Evolutionary conservation across 2,797 vertebrate genomes (phyloP).

Genomic region (Lagocephalus sceleratus): DNA sequence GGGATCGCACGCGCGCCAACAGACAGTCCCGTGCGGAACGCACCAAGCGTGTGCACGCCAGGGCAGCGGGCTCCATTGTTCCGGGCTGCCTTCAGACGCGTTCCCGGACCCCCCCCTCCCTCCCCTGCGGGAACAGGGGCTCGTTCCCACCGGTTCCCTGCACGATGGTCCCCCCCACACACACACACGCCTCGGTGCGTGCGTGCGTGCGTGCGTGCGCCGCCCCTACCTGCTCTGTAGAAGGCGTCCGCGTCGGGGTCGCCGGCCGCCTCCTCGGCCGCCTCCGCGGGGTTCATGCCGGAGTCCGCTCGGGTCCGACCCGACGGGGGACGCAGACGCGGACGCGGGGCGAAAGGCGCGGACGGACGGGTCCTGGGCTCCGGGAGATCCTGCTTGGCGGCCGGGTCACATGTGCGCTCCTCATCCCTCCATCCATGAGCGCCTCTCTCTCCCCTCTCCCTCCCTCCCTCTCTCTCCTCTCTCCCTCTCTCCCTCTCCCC

Average conservation of each 20-base stretch:
- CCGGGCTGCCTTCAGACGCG: background rate
- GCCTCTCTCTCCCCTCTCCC: no score
- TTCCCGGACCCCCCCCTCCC: background rate
- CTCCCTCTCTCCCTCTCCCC: slow-evolving; percentile 24
- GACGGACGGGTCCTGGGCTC: slow-evolving; percentile 10
- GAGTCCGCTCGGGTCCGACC: slow-evolving; percentile 42
- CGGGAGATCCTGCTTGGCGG: slow-evolving; percentile 11
- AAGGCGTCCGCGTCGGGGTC: slow-evolving; percentile 84
- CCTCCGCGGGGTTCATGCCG: slow-evolving; percentile 69
- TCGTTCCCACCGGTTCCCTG: background rate
- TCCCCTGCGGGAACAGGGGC: background rate
- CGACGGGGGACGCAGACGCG: background rate
- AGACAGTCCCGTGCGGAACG: background rate
- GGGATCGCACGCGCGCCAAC: background rate
- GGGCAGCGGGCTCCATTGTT: background rate
- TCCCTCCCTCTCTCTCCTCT: no score
- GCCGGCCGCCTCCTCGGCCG: slow-evolving; percentile 85
- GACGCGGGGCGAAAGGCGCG: background rate
- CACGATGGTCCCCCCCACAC: background rate
- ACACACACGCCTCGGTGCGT: background rate
- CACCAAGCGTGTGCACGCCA: background rate
- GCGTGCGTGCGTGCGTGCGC: background rate
- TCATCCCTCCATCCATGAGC: slow-evolving; percentile 13
- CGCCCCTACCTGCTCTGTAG: slow-evolving; percentile 74
- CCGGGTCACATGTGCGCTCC: slow-evolving; percentile 58